Conservation (phyloP, 2,888 invertebrate genomes). For the Digitonthophagus gazella region DNA sequence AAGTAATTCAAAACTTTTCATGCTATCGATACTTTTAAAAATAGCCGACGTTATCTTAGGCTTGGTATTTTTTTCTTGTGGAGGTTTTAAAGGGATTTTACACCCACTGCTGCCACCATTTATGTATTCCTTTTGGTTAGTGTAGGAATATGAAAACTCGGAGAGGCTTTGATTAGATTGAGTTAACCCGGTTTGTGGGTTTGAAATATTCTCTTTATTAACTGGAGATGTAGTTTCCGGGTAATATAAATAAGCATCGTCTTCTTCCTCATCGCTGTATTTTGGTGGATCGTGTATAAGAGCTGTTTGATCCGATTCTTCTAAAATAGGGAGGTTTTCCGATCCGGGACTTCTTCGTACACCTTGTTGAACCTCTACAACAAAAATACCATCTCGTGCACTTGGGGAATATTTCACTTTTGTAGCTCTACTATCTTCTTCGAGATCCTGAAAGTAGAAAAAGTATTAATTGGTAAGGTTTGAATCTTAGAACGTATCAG, state of each 20-base stretch:
- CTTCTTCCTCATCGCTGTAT: conserved; percentile 47
- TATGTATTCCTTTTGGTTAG: conserved; percentile 76
- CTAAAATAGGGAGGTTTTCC: conserved; percentile 42
- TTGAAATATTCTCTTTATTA: conserved; percentile 42
- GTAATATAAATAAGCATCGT: conserved; percentile 43
- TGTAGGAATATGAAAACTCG: conserved; percentile 74
- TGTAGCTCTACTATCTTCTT: conserved; percentile 68
- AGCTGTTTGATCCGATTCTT: conserved; percentile 53
- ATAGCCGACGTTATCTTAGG: conserved; percentile 71
- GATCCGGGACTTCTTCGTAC: conserved; percentile 50
- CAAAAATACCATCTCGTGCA: conserved; percentile 71
- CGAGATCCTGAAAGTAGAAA: conserved; percentile 60
- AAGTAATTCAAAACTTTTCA: conserved; percentile 53
- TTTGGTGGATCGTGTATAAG: conserved; percentile 54
- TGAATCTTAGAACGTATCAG: no score
- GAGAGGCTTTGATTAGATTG: conserved; percentile 80
- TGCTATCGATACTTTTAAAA: conserved; percentile 60
- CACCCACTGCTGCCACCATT: conserved; percentile 61
- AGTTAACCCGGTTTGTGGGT: conserved; percentile 71
- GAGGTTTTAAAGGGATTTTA: conserved; percentile 43
- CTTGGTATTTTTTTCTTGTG: conserved; percentile 53
- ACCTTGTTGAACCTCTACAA: conserved; percentile 65
- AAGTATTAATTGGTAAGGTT: conserved; percentile 3
- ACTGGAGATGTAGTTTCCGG: conserved; percentile 43
- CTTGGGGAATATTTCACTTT: conserved; percentile 71